Evolutionary conservation across 2,888 invertebrate genomes (phyloP).

Genomic region (Zaprionus obscuricornis): DNA sequence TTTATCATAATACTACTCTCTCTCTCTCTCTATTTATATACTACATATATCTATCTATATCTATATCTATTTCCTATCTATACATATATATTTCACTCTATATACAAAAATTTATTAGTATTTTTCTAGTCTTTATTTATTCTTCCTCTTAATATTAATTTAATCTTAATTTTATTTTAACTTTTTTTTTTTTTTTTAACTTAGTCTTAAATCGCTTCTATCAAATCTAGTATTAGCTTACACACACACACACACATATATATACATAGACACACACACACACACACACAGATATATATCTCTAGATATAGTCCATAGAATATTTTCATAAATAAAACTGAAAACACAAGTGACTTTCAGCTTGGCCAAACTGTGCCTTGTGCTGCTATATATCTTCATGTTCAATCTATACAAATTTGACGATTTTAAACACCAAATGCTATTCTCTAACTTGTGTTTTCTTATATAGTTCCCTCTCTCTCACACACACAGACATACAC

Average conservation of each 20-base stretch:
- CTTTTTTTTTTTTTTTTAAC: background rate
- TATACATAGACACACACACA: background rate
- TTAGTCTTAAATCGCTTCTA: slow-evolving; percentile 11
- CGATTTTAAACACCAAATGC: no score
- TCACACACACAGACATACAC: no score
- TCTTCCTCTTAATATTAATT: background rate
- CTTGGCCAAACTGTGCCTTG: no score
- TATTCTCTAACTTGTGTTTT: no score
- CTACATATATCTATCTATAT: slow-evolving; percentile 1
- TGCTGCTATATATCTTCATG: no score
- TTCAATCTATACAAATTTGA: no score
- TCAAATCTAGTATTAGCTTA: no score
- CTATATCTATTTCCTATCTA: background rate
- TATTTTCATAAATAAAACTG: no score
- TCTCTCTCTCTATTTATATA: background rate
- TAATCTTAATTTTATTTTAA: background rate
- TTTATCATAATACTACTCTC: slow-evolving; percentile 14
- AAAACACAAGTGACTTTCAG: no score
- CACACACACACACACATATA: slow-evolving; percentile 4
- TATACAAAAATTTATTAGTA: slow-evolving; percentile 2
- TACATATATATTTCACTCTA: background rate
- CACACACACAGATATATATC: background rate
- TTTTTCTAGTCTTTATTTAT: background rate
- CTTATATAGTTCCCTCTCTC: no score
- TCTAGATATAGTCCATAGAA: no score